These are phyloP conservation scores for Crocidura indochinensis DNA, from an alignment of 2,797 vertebrate species.

Conservation along the genomic window DNA sequence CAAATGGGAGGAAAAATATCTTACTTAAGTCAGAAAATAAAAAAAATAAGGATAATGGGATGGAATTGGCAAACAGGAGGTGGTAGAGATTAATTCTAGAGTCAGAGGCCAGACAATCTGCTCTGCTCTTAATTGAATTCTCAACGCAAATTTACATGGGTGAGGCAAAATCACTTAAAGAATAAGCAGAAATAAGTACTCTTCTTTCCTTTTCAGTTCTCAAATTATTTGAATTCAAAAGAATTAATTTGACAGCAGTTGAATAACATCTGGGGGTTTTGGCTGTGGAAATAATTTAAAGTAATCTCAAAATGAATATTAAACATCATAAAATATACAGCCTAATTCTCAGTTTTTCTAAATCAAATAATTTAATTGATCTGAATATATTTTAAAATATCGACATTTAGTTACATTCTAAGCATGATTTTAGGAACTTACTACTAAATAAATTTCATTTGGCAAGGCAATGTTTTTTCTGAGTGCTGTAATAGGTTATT, in stretches of 20 bases:
- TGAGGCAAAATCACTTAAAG: neutral
- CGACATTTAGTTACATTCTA: neutral
- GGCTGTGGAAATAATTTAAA: neutral
- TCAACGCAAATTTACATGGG: neutral
- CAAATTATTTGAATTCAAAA: neutral
- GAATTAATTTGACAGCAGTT: neutral
- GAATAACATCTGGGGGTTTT: neutral
- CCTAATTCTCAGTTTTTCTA: neutral
- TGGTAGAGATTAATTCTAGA: constrained; percentile 34
- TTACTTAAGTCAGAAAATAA: neutral
- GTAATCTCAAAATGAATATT: neutral
- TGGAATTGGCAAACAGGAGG: neutral
- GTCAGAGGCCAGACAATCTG: neutral
- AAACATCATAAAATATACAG: neutral
- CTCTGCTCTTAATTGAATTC: constrained; percentile 28
- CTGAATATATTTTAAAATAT: neutral
- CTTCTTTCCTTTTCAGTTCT: neutral
- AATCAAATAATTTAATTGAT: neutral
- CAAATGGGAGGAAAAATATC: neutral
- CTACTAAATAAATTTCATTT: neutral
- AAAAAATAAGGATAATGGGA: neutral
- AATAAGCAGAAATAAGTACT: constrained; percentile 16
- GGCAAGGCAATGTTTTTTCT: too few species aligned
- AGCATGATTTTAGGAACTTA: neutral
- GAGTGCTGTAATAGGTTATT: too few species aligned